Evolutionary conservation across 2,888 invertebrate genomes (phyloP), one percentile per base, ranked within the genome.

Genomic region (Drosophila macrospina): DNA sequence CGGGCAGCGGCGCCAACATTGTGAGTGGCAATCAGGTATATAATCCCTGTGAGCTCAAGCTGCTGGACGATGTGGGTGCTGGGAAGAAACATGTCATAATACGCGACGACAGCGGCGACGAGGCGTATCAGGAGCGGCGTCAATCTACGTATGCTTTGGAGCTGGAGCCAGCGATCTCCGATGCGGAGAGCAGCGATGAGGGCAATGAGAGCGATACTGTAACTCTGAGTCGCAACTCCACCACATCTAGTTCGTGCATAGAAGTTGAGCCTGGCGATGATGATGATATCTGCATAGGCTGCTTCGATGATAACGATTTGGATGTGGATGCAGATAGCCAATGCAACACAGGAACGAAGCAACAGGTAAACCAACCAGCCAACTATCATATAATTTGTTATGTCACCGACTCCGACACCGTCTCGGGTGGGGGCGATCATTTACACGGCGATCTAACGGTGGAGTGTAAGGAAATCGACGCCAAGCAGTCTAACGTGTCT

Each of bases 11-110:
- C 0, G 51, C 30, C 39, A 64, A 52, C 42, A 64, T 52, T 16
- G 65, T 47, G 30, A 41, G 42, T 24, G 59, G 62, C 34, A 84
- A 82, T 69, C 73, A 78, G 20, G 90, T 91, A 4, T 91, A 91
- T 60, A 90, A 83, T 57, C 90, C 91, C 7, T 91, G 91, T 55
- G 91, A 91, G 69, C 76, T 91, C 30, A 91, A 89, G 54, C 47
- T 92, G 8, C 63, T 91, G 13, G 87, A 89, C 28, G 68, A 74
- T 69, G 16, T 74, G 80, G 66, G 89, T 74, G 60, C 85, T 67
- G 54, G 59, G n/a, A 76, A 76, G n/a, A 66, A 77, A 1, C 83
- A 78, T 65, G 63, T 72, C 0, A 78, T 80, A 4, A 72, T 75
- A 28, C 78, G 76, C 11, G 74, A 57, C 15, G 57, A n/a, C 52